A percentile compares a stretch with the other conserved stretches of the same genome.
Conservation (phyloP, 1,140 invertebrate species). For the Ectropis grisescens region DNA sequence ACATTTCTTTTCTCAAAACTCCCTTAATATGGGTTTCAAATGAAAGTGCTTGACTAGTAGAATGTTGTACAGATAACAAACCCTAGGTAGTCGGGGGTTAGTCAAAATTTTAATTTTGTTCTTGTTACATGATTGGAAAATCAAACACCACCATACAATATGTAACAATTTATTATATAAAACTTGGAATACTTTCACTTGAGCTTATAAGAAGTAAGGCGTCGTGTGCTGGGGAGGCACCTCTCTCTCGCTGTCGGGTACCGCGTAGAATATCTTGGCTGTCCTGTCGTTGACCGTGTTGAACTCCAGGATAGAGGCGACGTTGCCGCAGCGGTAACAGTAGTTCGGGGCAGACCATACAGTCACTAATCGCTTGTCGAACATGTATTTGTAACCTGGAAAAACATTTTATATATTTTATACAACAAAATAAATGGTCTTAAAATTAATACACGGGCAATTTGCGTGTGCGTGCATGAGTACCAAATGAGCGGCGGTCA, state of each 20-base stretch:
- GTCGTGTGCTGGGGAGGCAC: conserved; percentile 93
- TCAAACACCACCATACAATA: too few species aligned
- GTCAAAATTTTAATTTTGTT: too few species aligned
- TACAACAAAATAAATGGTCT: neutral
- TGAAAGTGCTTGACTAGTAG: too few species aligned
- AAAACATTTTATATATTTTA: conserved; percentile 4
- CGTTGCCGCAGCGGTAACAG: conserved; percentile 95
- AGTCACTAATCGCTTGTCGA: conserved; percentile 93
- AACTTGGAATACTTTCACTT: conserved; percentile 32
- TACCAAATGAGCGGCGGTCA: too few species aligned
- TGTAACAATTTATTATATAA: conserved; percentile 31
- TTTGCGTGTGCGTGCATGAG: too few species aligned
- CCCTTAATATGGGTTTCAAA: too few species aligned
- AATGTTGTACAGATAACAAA: too few species aligned
- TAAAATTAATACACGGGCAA: too few species aligned
- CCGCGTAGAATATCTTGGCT: conserved; percentile 93
- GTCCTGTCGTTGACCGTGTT: conserved; percentile 81
- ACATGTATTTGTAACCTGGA: conserved; percentile 95
- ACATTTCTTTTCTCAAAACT: too few species aligned
- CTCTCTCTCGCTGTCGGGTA: conserved; percentile 92
- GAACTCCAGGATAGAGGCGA: conserved; percentile 92
- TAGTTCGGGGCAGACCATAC: conserved; percentile 98
- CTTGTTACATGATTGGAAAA: too few species aligned
- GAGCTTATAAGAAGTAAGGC: conserved; percentile 92
- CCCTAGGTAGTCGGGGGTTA: too few species aligned